phyloP scores from a whole-genome alignment of 2,113 vertebrate species.

The Cynocephalus volans region DNA sequence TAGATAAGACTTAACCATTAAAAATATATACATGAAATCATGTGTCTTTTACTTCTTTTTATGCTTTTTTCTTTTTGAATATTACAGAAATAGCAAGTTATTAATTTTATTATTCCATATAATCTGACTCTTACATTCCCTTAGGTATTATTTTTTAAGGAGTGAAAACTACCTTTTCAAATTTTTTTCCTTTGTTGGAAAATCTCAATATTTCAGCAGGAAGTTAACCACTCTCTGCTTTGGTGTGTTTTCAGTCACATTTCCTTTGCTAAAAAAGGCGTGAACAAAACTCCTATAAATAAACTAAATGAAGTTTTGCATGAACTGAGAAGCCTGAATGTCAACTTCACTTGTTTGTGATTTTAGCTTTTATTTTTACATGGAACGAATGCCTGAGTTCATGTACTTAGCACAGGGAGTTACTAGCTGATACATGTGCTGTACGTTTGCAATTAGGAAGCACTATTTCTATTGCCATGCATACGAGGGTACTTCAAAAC shows the following conservation, averaged over 20 bases:
- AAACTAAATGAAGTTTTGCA: background rate
- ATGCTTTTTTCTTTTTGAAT: background rate
- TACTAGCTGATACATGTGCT: background rate
- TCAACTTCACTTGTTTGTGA: background rate
- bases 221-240: background rate
- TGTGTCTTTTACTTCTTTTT: background rate
- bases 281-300: constrained; percentile 16
- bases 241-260: constrained; percentile 2
- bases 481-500: no score
- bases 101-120: background rate
- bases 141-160: background rate
- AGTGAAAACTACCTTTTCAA: background rate
- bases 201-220: background rate
- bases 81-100: background rate
- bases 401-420: no score
- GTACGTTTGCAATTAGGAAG: background rate
- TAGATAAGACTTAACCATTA: background rate
- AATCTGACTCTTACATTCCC: background rate
- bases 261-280: constrained; percentile 20
- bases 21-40: background rate
- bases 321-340: background rate
- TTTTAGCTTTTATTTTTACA: background rate
- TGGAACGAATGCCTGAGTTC: background rate
- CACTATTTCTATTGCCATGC: background rate
- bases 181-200: background rate